phyloP scores from a whole-genome alignment of 2,113 vertebrate genomes.

The Brachyhypopomus occidentalis region DNA sequence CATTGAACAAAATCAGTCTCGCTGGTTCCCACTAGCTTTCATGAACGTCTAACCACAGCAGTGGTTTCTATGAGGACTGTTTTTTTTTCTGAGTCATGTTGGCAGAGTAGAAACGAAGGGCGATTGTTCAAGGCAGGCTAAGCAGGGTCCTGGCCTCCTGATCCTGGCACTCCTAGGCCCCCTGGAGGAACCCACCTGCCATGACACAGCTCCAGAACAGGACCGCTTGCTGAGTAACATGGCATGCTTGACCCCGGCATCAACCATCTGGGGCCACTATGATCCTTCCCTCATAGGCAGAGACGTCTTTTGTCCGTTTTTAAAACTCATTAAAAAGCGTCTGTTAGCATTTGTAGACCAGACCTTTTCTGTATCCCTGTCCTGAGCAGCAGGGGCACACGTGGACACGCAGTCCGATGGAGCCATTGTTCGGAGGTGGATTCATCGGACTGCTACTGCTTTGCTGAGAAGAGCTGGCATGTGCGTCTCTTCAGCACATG shows the following conservation, averaged over 20 bases:
- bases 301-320: too few species aligned
- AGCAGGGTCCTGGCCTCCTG: constrained; percentile 10
- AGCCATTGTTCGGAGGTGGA: not conserved
- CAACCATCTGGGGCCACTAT: constrained; percentile 15
- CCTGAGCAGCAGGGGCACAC: not conserved
- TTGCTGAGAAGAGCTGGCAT: not conserved
- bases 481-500: not conserved
- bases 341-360: too few species aligned
- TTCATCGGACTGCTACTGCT: not conserved
- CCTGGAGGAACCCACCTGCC: not conserved
- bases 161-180: too few species aligned
- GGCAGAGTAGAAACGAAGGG: not conserved
- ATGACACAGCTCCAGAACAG: constrained; percentile 22
- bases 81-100: not conserved
- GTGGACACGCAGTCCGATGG: not conserved
- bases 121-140: constrained; percentile 2
- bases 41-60: not conserved
- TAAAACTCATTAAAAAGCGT: too few species aligned
- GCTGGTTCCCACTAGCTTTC: not conserved
- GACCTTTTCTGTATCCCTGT: too few species aligned
- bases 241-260: constrained; percentile 33
- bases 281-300: not conserved
- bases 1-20: not conserved
- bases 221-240: constrained; percentile 25
- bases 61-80: not conserved